Evolutionary conservation across 2,113 vertebrate species (phyloP), one percentile per base, ranked within the genome.

Genomic region (Dendropsophus ebraccatus): DNA sequence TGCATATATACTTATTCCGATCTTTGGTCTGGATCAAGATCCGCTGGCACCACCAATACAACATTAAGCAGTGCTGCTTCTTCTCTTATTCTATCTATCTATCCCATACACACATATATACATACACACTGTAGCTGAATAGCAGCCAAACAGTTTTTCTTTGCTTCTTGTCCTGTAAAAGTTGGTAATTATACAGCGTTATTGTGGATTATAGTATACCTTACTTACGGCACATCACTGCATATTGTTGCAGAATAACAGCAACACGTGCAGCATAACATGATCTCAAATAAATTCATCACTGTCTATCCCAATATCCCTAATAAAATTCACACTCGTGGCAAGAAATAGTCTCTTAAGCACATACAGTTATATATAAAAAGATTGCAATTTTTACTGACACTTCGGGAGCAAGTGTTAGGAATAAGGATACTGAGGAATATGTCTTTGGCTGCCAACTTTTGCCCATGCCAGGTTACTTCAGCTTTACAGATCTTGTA

Each of bases 401-500:
- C 82, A 60, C n/a, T 56, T 41, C 47, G 47, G 21, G 25, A 73
- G 30, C 82, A 83, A 83, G 32, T 83, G 82, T 56, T 41, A 60
- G 62, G 28, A 82, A 70, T 54, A 82, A 83, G 70, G 21, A 41
- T 47, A 23, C 47, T 21, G 35, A 78, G 83, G 75, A 70, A 78
- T 85, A 85, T 69, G 49, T 32, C 30, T 54, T 50, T 72, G 47
- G 23, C 62, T 80, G 84, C 84, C 84, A 86, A 70, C 23, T 70
- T 45, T 70, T 86, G 67, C 62, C 76, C 49, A 69, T 86, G 75
- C 84, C 75, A 86, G n/a, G 75, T 79, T 84, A 21, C 60, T 80
- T 19, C 84, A 86, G 76, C 84, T 86, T 86, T 86, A 80, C 84
- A 86, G 76, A 86, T 86, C 75, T 79, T 80, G 84, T 86, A 86